Conservation (phyloP, 2,888 invertebrate species). For the Noctua fimbriata region DNA sequence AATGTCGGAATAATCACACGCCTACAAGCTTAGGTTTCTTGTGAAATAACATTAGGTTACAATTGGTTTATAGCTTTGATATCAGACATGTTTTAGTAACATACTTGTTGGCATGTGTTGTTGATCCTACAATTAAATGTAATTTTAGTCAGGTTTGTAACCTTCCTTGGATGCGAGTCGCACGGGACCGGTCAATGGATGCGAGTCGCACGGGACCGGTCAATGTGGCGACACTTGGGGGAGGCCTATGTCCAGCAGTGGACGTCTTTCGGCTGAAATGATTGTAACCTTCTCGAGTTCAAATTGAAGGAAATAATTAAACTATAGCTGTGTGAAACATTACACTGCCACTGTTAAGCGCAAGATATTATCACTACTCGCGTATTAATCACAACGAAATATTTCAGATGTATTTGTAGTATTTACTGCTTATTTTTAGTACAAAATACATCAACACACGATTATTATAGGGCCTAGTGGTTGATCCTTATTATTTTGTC, state of each 20-base stretch:
- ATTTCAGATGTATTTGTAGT: not conserved
- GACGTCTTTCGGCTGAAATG: too few relatives aligned
- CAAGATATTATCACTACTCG: not conserved
- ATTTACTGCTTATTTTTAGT: not conserved
- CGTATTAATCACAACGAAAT: too few relatives aligned
- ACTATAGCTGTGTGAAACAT: not conserved
- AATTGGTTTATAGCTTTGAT: not conserved
- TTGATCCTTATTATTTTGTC: not conserved
- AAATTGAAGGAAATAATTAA: not conserved
- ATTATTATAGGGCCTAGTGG: not conserved
- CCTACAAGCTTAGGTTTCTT: not conserved
- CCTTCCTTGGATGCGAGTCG: too few relatives aligned
- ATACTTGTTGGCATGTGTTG: not conserved
- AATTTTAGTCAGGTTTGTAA: conserved; percentile 6
- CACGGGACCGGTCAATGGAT: too few relatives aligned
- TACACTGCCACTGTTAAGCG: not conserved
- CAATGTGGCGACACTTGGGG: too few relatives aligned
- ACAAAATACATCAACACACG: not conserved
- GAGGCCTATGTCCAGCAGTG: too few relatives aligned
- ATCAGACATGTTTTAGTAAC: not conserved
- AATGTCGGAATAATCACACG: not conserved
- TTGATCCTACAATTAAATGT: not conserved
- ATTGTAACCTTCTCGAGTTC: not conserved
- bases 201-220: too few relatives aligned
- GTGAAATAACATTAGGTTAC: not conserved